Evolutionary conservation across 2,797 vertebrate genomes (phyloP), one percentile per base, ranked within the genome.

Genomic region (Chelmon rostratus): DNA sequence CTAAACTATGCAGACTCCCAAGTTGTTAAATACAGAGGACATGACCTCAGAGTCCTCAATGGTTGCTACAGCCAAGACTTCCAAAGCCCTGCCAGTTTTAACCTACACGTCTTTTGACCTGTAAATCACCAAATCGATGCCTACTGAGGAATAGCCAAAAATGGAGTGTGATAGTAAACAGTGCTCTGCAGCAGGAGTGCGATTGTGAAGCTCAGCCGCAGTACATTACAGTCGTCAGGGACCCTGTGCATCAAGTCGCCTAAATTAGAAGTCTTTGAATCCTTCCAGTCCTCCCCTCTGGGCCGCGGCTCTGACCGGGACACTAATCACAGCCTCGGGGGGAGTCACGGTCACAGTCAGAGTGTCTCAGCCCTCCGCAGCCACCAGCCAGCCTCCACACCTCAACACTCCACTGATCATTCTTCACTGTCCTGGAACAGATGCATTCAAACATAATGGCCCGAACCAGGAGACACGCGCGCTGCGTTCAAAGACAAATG

Each of bases 241-340:
- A 74, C 23, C 44, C 28, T 69, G 62, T 77, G 83, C 81, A 87
- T 82, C 46, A 74, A 77, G 71, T 33, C 28, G 12, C 76, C 76
- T 71, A 65, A 79, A 89, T 84, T 78, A 77, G 69, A 86, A 88
- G 76, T 78, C 78, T 81, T 57, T 76, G 85, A 86, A 68, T 83
- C 78, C 21, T 81, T 79, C 70, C 78, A 66, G 78, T 78, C 62
- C 25, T 44, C 44, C 68, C 72, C 52, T 65, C 57, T 18, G 73
- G 76, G 80, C 77, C n/a, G 13, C 28, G 1, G 19, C 65, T 77
- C 76, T 53, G 85, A 83, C 70, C 77, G 47, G 78, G 81, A 88
- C 79, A 76, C 84, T 79, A 69, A 83, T 86, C 88, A 83, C 70
- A 71, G 72, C 73, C 63, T 68, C 15, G 0, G 12, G 57, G 38